Percentiles rank a stretch among this genome's conserved stretches.
Conservation (phyloP, 2,888 invertebrate species). For the Apotomis capreana region DNA sequence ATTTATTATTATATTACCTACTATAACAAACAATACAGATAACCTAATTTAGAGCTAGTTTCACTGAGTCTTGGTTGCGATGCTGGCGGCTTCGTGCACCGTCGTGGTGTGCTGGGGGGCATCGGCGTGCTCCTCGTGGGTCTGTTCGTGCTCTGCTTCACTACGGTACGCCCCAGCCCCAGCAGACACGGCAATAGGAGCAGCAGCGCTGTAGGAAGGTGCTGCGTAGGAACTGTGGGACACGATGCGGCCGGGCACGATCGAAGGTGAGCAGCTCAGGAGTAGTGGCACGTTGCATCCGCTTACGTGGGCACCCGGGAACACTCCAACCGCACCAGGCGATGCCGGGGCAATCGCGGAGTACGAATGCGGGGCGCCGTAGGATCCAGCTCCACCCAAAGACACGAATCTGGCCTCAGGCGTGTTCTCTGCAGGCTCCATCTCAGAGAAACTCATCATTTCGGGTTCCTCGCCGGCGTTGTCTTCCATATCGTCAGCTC, state of each 20-base stretch:
- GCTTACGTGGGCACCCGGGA: constrained; percentile 66
- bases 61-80: constrained; percentile 32
- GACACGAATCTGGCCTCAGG: constrained; percentile 61
- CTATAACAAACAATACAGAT: constrained; percentile 28
- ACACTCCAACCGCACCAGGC: constrained; percentile 63
- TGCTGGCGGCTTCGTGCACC: constrained; percentile 36
- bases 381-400: constrained; percentile 45
- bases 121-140: constrained; percentile 50
- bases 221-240: constrained; percentile 47
- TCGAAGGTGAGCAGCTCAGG: constrained; percentile 71
- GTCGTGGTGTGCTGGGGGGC: constrained; percentile 50
- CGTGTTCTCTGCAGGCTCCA: constrained; percentile 60
- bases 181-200: constrained; percentile 8
- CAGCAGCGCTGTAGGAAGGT: constrained; percentile 35
- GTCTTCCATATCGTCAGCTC: constrained; percentile 51
- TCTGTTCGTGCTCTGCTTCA: constrained; percentile 54
- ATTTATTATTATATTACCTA: constrained; percentile 39
- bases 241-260: constrained; percentile 64
- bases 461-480: constrained; percentile 52
- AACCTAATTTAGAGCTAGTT: constrained; percentile 29
- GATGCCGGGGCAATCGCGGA: constrained; percentile 46
- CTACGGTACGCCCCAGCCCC: constrained; percentile 56
- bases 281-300: constrained; percentile 70
- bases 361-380: constrained; percentile 38
- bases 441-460: constrained; percentile 64